Percentiles rank a stretch among this genome's conserved stretches.
phyloP scores from a whole-genome alignment of 2,113 vertebrate species.

The Bufo bufo region DNA sequence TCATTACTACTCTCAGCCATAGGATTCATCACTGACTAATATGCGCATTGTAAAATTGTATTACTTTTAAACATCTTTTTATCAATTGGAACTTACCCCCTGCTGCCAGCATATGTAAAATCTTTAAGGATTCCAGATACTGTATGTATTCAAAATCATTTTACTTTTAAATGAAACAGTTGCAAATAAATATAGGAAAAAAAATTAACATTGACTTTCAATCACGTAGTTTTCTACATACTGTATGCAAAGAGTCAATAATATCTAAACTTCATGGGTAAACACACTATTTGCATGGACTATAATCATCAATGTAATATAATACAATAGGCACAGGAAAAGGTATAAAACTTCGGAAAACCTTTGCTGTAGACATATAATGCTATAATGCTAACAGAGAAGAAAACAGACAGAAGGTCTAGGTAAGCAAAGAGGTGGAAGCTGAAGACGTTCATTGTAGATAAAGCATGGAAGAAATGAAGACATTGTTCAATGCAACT shows the following conservation, averaged over 20 bases:
- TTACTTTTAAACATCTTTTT: too few relatives aligned
- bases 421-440: neutral
- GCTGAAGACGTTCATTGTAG: neutral
- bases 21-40: too few relatives aligned
- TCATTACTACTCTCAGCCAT: too few relatives aligned
- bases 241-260: constrained; percentile 41
- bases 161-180: neutral
- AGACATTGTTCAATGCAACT: neutral
- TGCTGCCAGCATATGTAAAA: too few relatives aligned
- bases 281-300: constrained; percentile 41
- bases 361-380: neutral
- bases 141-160: neutral
- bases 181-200: neutral
- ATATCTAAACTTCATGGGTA: neutral
- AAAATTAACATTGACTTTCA: neutral
- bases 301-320: neutral
- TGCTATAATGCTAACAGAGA: neutral
- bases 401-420: neutral
- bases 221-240: neutral
- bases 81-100: too few relatives aligned
- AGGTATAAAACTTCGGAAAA: neutral
- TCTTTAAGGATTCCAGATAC: too few relatives aligned
- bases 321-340: neutral
- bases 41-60: too few relatives aligned
- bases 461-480: neutral